A percentile compares a stretch with the other conserved stretches of the same genome.
phyloP scores from a whole-genome alignment of 1,140 invertebrate genomes.

The Bombus pyrosoma region DNA sequence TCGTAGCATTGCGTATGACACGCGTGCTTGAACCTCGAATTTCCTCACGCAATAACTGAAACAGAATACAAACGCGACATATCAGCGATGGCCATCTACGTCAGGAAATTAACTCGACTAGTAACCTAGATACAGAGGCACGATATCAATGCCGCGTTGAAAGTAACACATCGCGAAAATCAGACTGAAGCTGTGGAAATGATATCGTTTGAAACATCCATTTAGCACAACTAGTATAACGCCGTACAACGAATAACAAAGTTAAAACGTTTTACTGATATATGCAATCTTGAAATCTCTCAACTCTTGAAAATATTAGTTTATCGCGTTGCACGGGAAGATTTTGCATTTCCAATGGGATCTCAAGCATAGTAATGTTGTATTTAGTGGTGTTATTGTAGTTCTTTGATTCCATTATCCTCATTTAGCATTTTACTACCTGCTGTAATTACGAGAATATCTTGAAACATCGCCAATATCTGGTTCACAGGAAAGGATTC shows the following conservation, averaged over 20 bases:
- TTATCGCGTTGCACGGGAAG: no score
- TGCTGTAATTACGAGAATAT: no score
- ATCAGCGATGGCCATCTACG: slow-evolving; percentile 45
- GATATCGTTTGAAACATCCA: no score
- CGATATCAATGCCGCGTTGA: slow-evolving; percentile 12
- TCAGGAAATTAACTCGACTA: slow-evolving; percentile 64
- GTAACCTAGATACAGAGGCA: slow-evolving; percentile 54
- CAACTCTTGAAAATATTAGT: no score
- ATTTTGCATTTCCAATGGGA: no score
- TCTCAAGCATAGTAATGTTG: no score
- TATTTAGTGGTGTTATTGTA: no score
- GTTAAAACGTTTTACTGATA: not conserved
- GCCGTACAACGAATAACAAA: not conserved
- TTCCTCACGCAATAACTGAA: slow-evolving; percentile 53
- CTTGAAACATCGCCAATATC: no score
- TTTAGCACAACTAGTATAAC: not conserved
- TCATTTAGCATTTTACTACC: no score
- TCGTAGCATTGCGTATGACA: slow-evolving; percentile 34
- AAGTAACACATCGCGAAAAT: slow-evolving; percentile 2
- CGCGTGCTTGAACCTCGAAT: slow-evolving; percentile 52
- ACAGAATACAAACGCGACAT: slow-evolving; percentile 46
- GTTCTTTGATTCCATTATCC: no score
- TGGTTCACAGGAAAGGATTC: no score
- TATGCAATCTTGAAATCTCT: not conserved
- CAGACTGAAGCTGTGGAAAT: no score